Base-by-base conservation (phyloP, 2,113 vertebrate species). In the Onychostoma macrolepis region DNA sequence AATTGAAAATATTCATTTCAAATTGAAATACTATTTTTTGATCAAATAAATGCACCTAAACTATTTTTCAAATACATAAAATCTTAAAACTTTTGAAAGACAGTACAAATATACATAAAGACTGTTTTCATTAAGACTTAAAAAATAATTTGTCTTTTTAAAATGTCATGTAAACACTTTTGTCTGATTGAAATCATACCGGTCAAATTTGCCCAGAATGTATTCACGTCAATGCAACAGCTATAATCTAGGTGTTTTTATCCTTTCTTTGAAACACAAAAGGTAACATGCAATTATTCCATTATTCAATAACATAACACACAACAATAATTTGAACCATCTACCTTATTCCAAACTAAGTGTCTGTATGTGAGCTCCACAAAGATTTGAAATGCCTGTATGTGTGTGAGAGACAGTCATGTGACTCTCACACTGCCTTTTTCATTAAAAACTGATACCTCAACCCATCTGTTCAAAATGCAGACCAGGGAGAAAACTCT, bases 391-490 rank as follows among this genome's bases (percentile, higher is more conserved):
- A 45, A 75, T 17, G 69, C 19, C 67, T 36, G 43, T 30, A 17
- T 30, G 6, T 80, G 75, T 43, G 75, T 69, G 58, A 17, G 36
- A 24, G 69, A 33, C 13, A 26, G 79, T 79, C 78, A 87, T 58
- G 65, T 79, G 74, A 84, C 77, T 90, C 80, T 85, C 83, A 84
- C 87, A 82, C 86, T 72, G 38, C 43, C 45, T 80, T 85, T 92
- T 91, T 90, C 91, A 90, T 92, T 89, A 92, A 88, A 91, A 91
- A 91, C 85, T 89, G 92, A 93, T 93, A 94, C 91, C 91, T 93
- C 89, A 89, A 91, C 91, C 93, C 93, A 94, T 94, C 93, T 93
- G 93, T 92, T 93, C 92, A 92, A 86, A 78, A 41, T 56, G 69
- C 48, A 48, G 63, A 50, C 33, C 36, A 33, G 11, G 28, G 15